These are phyloP conservation scores for Dryadula phaetusa DNA, from an alignment of 2,888 invertebrate species.

Conservation along the genomic window DNA sequence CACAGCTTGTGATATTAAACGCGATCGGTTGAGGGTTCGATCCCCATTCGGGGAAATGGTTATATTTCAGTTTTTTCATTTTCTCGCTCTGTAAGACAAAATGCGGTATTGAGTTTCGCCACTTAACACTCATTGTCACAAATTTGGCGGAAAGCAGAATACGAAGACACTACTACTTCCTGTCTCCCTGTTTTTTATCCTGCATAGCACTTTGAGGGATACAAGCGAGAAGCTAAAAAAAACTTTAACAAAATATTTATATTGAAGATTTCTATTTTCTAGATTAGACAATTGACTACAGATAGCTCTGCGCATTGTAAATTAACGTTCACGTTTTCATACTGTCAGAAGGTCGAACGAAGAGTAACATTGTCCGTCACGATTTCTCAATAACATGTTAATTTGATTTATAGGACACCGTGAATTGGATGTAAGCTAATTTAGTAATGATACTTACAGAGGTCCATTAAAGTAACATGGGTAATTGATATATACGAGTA, in stretches of 20 bases:
- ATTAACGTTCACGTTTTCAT: constrained; percentile 19
- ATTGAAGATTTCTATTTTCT: background rate
- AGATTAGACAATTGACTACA: constrained; percentile 5
- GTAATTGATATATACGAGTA: background rate
- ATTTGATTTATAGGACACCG: constrained; percentile 67
- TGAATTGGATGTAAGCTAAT: constrained; percentile 62
- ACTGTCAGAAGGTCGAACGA: constrained; percentile 33
- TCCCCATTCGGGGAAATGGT: too few species aligned
- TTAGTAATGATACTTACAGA: constrained; percentile 50
- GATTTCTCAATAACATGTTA: constrained; percentile 65
- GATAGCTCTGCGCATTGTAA: background rate
- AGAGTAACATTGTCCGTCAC: constrained; percentile 55
- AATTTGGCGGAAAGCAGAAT: too few species aligned
- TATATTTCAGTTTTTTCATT: too few species aligned
- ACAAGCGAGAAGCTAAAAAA: too few species aligned
- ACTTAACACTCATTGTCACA: too few species aligned
- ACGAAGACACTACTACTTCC: too few species aligned
- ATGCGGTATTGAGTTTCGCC: too few species aligned
- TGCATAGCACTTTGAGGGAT: too few species aligned
- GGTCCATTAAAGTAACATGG: constrained; percentile 4
- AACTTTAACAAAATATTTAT: background rate
- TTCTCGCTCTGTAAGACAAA: too few species aligned
- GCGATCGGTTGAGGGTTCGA: too few species aligned
- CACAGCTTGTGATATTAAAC: too few species aligned
- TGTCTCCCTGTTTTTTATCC: too few species aligned